Percentiles rank a stretch among this genome's conserved stretches.
phyloP scores from a whole-genome alignment of 2,797 vertebrate genomes.

The Tolypeutes matacus region DNA sequence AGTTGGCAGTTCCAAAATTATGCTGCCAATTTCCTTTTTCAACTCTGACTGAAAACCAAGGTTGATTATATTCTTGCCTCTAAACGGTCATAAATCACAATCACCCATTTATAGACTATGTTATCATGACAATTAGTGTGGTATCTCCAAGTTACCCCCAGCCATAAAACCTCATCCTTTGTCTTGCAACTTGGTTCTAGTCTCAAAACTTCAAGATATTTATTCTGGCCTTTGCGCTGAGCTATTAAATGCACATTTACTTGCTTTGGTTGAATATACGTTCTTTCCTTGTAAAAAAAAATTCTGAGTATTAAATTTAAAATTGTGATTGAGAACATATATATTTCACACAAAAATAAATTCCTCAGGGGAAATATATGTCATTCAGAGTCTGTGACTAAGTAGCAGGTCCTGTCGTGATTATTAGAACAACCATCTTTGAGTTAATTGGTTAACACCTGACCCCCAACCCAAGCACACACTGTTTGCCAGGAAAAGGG shows the following conservation, averaged over 20 bases:
- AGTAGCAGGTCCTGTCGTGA: background rate
- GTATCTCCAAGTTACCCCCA: background rate
- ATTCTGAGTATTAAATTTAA: conserved; percentile 42
- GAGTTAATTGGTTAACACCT: background rate
- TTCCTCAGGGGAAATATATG: background rate
- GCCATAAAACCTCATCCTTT: background rate
- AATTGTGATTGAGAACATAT: conserved; percentile 23
- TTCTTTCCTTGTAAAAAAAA: conserved; percentile 24
- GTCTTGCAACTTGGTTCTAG: background rate
- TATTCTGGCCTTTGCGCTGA: background rate
- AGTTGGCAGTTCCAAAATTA: conserved; percentile 11
- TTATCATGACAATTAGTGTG: background rate
- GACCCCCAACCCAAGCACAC: background rate
- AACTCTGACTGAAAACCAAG: background rate
- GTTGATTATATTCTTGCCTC: background rate
- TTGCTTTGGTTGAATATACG: background rate
- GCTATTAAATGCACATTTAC: background rate
- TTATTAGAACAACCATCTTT: background rate
- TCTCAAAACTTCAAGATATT: background rate
- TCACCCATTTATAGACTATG: background rate
- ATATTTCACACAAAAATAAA: conserved; percentile 37
- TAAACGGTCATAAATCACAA: background rate
- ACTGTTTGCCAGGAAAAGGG: background rate
- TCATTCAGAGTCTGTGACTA: background rate
- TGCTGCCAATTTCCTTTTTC: background rate